Base-by-base conservation (phyloP, 2,888 invertebrate species). In the Punctoribates punctum region DNA sequence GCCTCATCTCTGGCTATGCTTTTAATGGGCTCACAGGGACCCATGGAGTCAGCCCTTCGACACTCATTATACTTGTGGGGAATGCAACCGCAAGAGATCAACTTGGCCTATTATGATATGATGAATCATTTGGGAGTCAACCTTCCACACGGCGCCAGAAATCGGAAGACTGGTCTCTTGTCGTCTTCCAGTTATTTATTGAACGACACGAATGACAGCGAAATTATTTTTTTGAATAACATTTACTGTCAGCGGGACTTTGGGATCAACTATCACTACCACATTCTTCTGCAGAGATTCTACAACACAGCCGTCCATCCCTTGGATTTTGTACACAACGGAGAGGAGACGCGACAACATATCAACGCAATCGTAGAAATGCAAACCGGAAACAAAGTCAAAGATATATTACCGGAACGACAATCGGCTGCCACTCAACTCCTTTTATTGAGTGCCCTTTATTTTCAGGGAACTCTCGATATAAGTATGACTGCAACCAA, bases 31-130 rank as follows among this genome's bases (percentile, higher is more conserved):
- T 73, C 79, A 0, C 76, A 78, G 60, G 80, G 78, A 17, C 75
- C 75, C 48, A 77, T 76, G 15, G 78, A 73, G 46, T 74, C 48
- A 34, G 77, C 81, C 9, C 77, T 81, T n/a, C 60, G 80, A 20
- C 80, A 81, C 25, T 79, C 80, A 11, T 77, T 81, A 1, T 81
- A 81, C 34, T 73, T 81, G 65, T 79, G 80, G 79, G 79, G 79
- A 20, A 78, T 81, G 77, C 77, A 77, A n/a, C 79, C 80, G 0
- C 79, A 79, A 27, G 81, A 81, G 48, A 77, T 81, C 2, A 79
- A 81, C 38, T 72, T 78, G 13, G 81, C 81, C 23, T 81, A 74
- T 73, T 78, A 79, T 38, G 81, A 81, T 57, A 78, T 81, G 34
- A 78, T 79, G 38, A 77, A 77, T n/a, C 81, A 81, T 46, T 75